Conservation (phyloP, 2,113 vertebrate genomes). For the Sebastes fasciatus region DNA sequence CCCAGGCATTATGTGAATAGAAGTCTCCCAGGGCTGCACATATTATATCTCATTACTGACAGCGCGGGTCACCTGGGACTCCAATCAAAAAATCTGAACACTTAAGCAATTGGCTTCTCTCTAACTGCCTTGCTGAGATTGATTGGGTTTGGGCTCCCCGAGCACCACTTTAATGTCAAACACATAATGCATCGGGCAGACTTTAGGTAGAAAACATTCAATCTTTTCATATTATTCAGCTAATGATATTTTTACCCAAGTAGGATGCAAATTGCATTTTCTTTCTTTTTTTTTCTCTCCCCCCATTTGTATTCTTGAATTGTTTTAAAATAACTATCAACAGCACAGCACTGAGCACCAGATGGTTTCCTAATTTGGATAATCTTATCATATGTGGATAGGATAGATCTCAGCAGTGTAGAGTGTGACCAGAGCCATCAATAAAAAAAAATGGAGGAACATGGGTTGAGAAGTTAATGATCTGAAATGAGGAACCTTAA, state of each 20-base stretch:
- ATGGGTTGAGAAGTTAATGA: conserved; percentile 52
- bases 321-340: conserved; percentile 23
- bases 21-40: conserved; percentile 72
- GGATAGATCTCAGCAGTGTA: conserved; percentile 32
- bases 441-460: conserved; percentile 25
- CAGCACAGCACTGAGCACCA: conserved; percentile 24
- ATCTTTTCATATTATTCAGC: conserved; percentile 51
- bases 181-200: conserved; percentile 72
- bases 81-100: conserved; percentile 77
- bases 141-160: conserved; percentile 76
- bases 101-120: conserved; percentile 79
- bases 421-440: conserved; percentile 51
- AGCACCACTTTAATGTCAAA: conserved; percentile 81
- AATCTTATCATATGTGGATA: conserved; percentile 57
- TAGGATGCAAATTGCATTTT: conserved; percentile 32
- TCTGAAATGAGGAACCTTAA: conserved; percentile 43
- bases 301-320: conserved; percentile 22
- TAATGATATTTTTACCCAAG: conserved; percentile 49
- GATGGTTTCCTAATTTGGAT: conserved; percentile 61
- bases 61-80: conserved; percentile 80
- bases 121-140: conserved; percentile 62
- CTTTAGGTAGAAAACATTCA: conserved; percentile 65
- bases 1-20: conserved; percentile 76
- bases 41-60: conserved; percentile 84
- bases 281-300: neutral